Percentiles rank a stretch among this genome's conserved stretches.
Conservation (phyloP, 2,113 vertebrate species). For the Lycaon pictus region DNA sequence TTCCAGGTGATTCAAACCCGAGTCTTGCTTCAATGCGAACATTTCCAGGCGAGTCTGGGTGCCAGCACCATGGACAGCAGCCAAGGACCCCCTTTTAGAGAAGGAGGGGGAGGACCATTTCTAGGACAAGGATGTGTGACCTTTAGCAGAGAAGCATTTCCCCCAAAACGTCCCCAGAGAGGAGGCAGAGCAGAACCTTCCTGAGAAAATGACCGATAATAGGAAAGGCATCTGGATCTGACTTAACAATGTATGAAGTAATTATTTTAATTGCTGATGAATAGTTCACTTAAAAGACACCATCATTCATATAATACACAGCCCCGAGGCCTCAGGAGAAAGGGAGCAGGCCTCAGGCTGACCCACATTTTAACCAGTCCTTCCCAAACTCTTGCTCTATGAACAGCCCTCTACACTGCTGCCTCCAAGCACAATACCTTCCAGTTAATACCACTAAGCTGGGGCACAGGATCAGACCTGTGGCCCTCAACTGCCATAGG, state of each 20-base stretch:
- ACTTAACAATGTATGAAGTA: slow-evolving; percentile 66
- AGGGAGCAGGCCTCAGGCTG: slow-evolving; percentile 23
- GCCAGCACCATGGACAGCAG: slow-evolving; percentile 78
- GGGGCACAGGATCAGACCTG: background rate
- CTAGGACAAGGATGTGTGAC: background rate
- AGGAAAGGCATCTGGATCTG: slow-evolving; percentile 64
- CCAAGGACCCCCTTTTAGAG: background rate
- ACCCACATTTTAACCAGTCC: slow-evolving; percentile 37
- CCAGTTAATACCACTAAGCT: background rate
- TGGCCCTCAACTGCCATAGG: background rate
- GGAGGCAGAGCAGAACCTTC: slow-evolving; percentile 28
- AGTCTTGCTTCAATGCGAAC: background rate
- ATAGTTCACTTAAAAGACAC: slow-evolving; percentile 72
- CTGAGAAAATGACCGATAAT: slow-evolving; percentile 55
- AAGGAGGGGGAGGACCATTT: background rate
- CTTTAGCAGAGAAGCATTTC: slow-evolving; percentile 27
- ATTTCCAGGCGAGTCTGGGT: background rate
- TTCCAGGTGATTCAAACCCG: slow-evolving; percentile 13
- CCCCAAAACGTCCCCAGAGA: background rate
- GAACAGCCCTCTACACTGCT: background rate
- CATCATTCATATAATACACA: slow-evolving; percentile 67
- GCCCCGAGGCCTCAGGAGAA: slow-evolving; percentile 53
- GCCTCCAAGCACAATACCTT: slow-evolving; percentile 5
- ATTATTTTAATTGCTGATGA: slow-evolving; percentile 79
- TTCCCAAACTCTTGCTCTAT: slow-evolving; percentile 29